A percentile compares a stretch with the other conserved stretches of the same genome.
Evolutionary conservation across 2,888 invertebrate genomes (phyloP).

Genomic region (Drosophila nigricruria): DNA sequence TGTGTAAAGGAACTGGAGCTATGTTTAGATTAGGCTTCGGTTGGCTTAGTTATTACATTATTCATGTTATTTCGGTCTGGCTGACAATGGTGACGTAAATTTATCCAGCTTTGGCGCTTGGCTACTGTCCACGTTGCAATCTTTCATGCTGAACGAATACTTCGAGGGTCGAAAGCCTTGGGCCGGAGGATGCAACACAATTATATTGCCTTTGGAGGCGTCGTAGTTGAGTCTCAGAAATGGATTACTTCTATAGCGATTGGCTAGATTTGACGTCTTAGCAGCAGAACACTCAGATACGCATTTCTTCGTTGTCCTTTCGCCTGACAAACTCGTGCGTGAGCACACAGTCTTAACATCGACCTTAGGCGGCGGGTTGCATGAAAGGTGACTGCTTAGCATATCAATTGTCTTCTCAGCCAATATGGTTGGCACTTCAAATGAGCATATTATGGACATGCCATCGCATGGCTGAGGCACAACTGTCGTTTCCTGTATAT

Average conservation of each 20-base stretch:
- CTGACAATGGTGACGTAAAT: too few relatives aligned
- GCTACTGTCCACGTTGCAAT: neutral
- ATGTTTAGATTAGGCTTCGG: slow-evolving; percentile 25
- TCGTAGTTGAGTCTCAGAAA: slow-evolving; percentile 23
- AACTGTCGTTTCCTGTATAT: neutral
- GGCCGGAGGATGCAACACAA: slow-evolving; percentile 56
- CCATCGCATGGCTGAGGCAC: neutral
- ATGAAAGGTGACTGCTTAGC: slow-evolving; percentile 32
- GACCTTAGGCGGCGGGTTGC: neutral
- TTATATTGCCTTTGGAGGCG: slow-evolving; percentile 27
- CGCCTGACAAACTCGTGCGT: neutral
- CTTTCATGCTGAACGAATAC: slow-evolving; percentile 36
- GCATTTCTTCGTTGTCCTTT: neutral
- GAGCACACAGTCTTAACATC: neutral
- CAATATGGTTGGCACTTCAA: slow-evolving; percentile 32
- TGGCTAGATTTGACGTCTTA: neutral
- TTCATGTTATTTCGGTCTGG: neutral
- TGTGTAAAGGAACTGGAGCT: slow-evolving; percentile 44
- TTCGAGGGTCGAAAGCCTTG: slow-evolving; percentile 50
- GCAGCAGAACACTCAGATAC: neutral
- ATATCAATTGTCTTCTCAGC: slow-evolving; percentile 29
- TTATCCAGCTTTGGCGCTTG: neutral
- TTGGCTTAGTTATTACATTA: slow-evolving; percentile 10
- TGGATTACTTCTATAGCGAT: slow-evolving; percentile 21
- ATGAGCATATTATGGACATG: slow-evolving; percentile 23